phyloP scores from a whole-genome alignment of 1,140 invertebrate species.

The Rhagoletis zephyria region DNA sequence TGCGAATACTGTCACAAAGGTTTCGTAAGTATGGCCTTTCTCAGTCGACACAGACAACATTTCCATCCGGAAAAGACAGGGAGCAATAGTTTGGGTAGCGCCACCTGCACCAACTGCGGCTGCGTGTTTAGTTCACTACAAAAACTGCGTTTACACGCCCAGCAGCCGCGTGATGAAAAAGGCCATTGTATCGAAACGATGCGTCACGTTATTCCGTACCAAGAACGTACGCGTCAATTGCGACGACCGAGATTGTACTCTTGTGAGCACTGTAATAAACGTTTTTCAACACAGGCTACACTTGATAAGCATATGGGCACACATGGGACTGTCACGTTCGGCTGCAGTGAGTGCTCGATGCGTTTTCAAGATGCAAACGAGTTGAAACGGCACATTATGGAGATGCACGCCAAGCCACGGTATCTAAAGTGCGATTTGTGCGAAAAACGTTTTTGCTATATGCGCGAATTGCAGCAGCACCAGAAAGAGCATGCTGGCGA shows the following conservation, averaged over 20 bases:
- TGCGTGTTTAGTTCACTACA: slow-evolving; percentile 19
- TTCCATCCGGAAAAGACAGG: slow-evolving; percentile 50
- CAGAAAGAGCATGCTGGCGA: slow-evolving; percentile 5
- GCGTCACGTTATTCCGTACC: background rate
- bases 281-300: slow-evolving; percentile 38
- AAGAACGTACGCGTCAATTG: slow-evolving; percentile 34
- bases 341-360: background rate
- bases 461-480: slow-evolving; percentile 36
- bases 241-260: slow-evolving; percentile 36
- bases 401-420: slow-evolving; percentile 44
- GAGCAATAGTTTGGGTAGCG: background rate
- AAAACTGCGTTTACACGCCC: slow-evolving; percentile 47
- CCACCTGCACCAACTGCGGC: slow-evolving; percentile 55
- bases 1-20: slow-evolving; percentile 56
- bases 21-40: slow-evolving; percentile 48
- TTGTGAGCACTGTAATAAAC: slow-evolving; percentile 54
- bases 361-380: background rate
- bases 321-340: slow-evolving; percentile 31
- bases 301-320: slow-evolving; percentile 54
- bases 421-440: slow-evolving; percentile 23
- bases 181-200: slow-evolving; percentile 51
- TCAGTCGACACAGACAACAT: slow-evolving; percentile 53
- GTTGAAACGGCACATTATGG: slow-evolving; percentile 34
- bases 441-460: slow-evolving; percentile 23
- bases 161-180: slow-evolving; percentile 53